Conservation (phyloP, 2,888 invertebrate genomes). For the Copidosoma aretas region DNA sequence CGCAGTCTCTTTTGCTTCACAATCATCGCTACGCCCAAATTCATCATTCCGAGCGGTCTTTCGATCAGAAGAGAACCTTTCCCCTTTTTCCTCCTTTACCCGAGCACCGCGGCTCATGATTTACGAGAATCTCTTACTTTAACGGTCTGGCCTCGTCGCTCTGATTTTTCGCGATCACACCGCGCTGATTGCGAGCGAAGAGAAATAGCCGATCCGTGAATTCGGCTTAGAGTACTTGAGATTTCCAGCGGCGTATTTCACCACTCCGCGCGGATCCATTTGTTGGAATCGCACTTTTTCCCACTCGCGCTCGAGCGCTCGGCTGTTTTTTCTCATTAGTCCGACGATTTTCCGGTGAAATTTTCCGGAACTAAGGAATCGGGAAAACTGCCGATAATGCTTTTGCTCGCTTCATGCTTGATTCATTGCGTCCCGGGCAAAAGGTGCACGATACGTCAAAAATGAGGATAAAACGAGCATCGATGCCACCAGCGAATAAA, state of each 20-base stretch:
- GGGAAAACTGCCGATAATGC: no score
- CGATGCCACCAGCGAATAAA: no score
- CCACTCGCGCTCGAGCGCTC: background rate
- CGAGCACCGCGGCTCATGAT: background rate
- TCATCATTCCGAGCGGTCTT: background rate
- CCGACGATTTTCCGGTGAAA: no score
- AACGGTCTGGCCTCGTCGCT: constrained; percentile 2
- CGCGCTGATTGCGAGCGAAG: constrained; percentile 14
- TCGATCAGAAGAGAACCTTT: background rate
- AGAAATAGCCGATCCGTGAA: constrained; percentile 14
- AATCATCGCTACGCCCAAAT: constrained; percentile 7
- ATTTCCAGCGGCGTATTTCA: constrained; percentile 8
- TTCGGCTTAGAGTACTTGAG: constrained; percentile 5
- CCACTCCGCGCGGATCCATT: constrained; percentile 12
- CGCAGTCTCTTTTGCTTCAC: background rate
- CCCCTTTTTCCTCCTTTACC: background rate
- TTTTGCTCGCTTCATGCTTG: no score
- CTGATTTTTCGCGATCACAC: constrained; percentile 25
- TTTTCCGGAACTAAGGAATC: no score
- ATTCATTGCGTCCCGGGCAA: no score
- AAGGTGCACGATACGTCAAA: no score
- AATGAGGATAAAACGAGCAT: no score
- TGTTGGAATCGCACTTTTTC: background rate
- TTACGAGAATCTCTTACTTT: constrained; percentile 1
- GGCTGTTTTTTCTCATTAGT: background rate